Base-by-base conservation (phyloP, 1,140 invertebrate species). In the Mycetomoellerius zeteki region DNA sequence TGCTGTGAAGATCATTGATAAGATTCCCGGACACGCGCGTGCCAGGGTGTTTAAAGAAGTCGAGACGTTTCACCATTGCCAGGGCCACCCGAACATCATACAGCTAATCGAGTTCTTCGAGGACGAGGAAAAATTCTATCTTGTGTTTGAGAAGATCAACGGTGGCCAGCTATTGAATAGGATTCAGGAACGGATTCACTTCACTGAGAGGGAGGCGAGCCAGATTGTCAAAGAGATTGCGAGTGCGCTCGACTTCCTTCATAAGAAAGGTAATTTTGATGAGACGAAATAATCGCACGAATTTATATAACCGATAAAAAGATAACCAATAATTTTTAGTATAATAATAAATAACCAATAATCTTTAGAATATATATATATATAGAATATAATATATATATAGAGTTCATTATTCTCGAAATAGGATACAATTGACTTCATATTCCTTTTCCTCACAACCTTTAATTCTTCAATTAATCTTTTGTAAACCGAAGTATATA, bases 1-100 rank as follows among this genome's bases (percentile, higher is more conserved):
- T 95, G 99, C 99, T 64, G 99, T 99, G 78, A 99, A 99, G 96
- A 98, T 99, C 89, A 99, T 99, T 93, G 98, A 99, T 95, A 99
- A 99, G 94, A 98, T 98, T 90, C 98, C 98, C 69, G 98, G 98
- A 73, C 98, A 99, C 95, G 98, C 98, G 89, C 97, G 99, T 88
- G 97, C 97, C 91, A 97, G 99, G 91, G 99, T 99, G 60, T 99
- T 99, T 96, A 98, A 99, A 86, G 99, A 99, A 96, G 98, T 99
- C 90, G 99, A 99, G 96, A 99, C 99, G 89, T 99, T 99, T 96
- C 98, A 99, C 96, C 98, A 99, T 95, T 99, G 99, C 95, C 97
- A 98, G 94, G 98, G 98, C 87, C 99, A 99, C 96, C 97, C 98
- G 30, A 99, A 99, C 95, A 99, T 99, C 95, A 98, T 99, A 93